A percentile compares a stretch with the other conserved stretches of the same genome.
Conservation (phyloP, 2,888 invertebrate genomes). For the Xylota sylvarum region DNA sequence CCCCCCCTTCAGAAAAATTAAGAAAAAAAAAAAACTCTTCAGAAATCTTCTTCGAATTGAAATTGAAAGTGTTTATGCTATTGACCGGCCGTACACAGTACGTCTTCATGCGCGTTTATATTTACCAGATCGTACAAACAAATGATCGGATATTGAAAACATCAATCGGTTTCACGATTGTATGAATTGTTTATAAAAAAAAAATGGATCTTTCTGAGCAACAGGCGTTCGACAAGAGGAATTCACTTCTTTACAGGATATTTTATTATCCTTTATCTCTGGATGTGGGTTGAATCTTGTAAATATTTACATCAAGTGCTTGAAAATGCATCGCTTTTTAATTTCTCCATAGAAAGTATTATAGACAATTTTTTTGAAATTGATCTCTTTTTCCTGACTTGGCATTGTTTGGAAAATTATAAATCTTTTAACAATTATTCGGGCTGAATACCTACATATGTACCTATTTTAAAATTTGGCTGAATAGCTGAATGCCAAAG, state of each 20-base stretch:
- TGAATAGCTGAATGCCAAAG: conserved; percentile 37
- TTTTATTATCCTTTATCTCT: conserved; percentile 55
- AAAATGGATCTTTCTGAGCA: conserved; percentile 43
- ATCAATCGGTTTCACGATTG: conserved; percentile 71
- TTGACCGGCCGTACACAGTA: conserved; percentile 47
- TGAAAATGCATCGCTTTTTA: conserved; percentile 5
- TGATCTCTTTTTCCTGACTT: conserved; percentile 44
- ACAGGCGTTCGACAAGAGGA: conserved; percentile 50
- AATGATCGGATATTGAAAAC: conserved; percentile 65
- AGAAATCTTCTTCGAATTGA: conserved; percentile 36
- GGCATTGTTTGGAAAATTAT: conserved; percentile 60
- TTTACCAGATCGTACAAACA: conserved; percentile 64
- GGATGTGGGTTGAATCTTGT: conserved; percentile 24
- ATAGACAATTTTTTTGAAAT: conserved; percentile 45
- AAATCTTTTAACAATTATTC: conserved; percentile 69
- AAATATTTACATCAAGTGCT: conserved; percentile 58
- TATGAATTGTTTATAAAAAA: conserved; percentile 54
- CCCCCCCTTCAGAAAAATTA: background rate
- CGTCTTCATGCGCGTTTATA: conserved; percentile 23
- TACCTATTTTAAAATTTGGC: conserved; percentile 5
- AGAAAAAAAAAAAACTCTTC: background rate
- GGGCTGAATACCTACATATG: background rate
- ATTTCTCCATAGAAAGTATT: background rate
- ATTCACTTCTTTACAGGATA: conserved; percentile 58
- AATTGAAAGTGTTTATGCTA: conserved; percentile 73